Conservation (phyloP, 1,140 invertebrate genomes). For the Aphaenogaster floridana region DNA sequence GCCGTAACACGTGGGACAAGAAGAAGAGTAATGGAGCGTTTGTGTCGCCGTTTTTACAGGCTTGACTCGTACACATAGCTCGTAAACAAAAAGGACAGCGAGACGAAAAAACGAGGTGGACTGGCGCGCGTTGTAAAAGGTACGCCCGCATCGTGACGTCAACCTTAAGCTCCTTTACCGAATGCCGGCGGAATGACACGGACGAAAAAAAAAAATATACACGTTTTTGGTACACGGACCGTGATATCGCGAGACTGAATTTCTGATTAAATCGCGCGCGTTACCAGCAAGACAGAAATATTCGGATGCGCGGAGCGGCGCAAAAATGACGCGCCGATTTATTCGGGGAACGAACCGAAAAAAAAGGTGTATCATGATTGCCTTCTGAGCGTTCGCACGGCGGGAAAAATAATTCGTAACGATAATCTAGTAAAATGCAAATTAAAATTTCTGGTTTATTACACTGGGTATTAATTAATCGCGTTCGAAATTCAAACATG, state of each 20-base stretch:
- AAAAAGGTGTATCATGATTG: background rate
- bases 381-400: background rate
- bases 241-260: conserved; percentile 56
- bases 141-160: conserved; percentile 58
- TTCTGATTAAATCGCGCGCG: conserved; percentile 51
- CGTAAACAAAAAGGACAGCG: conserved; percentile 58
- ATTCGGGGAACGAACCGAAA: background rate
- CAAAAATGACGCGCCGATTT: conserved; percentile 38
- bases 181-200: conserved; percentile 30
- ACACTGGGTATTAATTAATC: conserved; percentile 5
- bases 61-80: conserved; percentile 31
- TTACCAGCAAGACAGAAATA: conserved; percentile 36
- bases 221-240: conserved; percentile 4
- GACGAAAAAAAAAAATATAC: background rate
- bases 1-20: conserved; percentile 56
- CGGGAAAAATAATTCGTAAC: background rate
- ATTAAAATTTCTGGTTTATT: conserved; percentile 34
- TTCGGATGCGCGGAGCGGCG: background rate
- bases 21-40: conserved; percentile 68
- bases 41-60: conserved; percentile 66
- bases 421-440: conserved; percentile 11
- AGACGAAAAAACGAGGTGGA: background rate
- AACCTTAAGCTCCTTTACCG: conserved; percentile 51
- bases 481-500: conserved; percentile 19
- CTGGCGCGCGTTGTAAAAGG: conserved; percentile 41